Conservation (phyloP, 2,888 invertebrate species). For the Chrysodeixis includens region DNA sequence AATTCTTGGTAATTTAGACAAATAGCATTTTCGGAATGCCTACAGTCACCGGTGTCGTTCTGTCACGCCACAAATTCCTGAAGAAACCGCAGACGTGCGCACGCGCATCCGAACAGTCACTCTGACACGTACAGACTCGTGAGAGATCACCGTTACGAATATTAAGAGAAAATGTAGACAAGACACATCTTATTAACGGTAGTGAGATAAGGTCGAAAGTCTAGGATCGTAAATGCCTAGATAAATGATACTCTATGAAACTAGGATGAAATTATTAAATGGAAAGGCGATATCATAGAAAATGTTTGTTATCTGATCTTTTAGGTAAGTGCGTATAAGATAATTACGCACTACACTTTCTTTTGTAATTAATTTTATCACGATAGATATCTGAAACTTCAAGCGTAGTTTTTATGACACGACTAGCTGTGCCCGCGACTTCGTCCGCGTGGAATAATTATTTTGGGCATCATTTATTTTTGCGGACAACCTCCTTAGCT, state of each 20-base stretch:
- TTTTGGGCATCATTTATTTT: too few relatives aligned
- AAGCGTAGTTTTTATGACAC: too few relatives aligned
- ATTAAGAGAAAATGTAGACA: conserved; percentile 29
- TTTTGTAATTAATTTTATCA: too few relatives aligned
- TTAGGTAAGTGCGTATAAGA: too few relatives aligned
- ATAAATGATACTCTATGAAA: conserved; percentile 12
- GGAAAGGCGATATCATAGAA: not conserved
- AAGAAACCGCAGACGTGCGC: conserved; percentile 62
- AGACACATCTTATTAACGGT: conserved; percentile 23
- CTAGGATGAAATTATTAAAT: not conserved
- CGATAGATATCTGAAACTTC: too few relatives aligned
- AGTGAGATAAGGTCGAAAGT: conserved; percentile 14
- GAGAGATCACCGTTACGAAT: conserved; percentile 45
- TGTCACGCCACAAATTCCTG: conserved; percentile 52
- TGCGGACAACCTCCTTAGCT: too few relatives aligned
- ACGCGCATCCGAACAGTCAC: conserved; percentile 52
- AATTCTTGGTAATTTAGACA: conserved; percentile 42
- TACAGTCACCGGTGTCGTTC: conserved; percentile 38
- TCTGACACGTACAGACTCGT: conserved; percentile 61
- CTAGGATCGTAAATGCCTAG: not conserved
- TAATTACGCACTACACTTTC: too few relatives aligned
- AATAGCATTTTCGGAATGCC: conserved; percentile 48
- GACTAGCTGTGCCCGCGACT: too few relatives aligned
- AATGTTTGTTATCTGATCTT: too few relatives aligned
- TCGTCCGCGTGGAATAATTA: too few relatives aligned